These are phyloP conservation scores for Epizoanthus rinbou DNA, from an alignment of 92 coral and sea anemone genomes.

Conservation along the genomic window DNA sequence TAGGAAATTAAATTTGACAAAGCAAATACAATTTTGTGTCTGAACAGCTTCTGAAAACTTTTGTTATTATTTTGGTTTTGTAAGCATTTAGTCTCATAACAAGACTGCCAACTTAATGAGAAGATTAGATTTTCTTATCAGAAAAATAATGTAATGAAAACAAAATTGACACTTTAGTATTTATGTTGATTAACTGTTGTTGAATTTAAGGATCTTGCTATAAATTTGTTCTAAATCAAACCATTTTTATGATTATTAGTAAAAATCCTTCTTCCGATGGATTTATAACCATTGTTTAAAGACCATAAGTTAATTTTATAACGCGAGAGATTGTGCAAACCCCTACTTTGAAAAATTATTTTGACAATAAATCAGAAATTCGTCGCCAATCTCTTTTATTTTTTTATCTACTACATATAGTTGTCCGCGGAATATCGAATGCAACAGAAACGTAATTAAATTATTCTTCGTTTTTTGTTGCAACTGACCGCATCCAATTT, in stretches of 20 bases:
- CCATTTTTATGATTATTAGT: conserved; percentile 1
- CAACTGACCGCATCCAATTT: conserved; percentile 9
- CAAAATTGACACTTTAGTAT: conserved; percentile 42
- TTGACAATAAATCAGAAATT: not conserved
- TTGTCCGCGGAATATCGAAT: not conserved
- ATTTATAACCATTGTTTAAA: conserved; percentile 19
- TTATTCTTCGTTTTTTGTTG: not conserved
- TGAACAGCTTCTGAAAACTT: conserved; percentile 14
- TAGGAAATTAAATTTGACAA: conserved; percentile 60
- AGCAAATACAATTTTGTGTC: conserved; percentile 49
- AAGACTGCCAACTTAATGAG: conserved; percentile 51
- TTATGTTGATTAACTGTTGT: conserved; percentile 42
- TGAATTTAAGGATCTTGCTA: conserved; percentile 29
- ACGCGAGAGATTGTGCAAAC: not conserved
- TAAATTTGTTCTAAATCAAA: conserved; percentile 23
- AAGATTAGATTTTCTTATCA: conserved; percentile 46
- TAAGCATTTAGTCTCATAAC: conserved; percentile 36
- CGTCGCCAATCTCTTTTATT: no score
- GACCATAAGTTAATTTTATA: conserved; percentile 11
- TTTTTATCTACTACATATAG: not conserved
- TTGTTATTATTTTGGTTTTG: conserved; percentile 19
- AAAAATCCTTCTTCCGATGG: conserved; percentile 3
- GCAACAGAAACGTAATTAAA: not conserved
- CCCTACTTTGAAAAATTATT: not conserved
- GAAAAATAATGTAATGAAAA: conserved; percentile 43